Conservation (phyloP, 1,140 invertebrate species). For the Schmidtea mediterranea region DNA sequence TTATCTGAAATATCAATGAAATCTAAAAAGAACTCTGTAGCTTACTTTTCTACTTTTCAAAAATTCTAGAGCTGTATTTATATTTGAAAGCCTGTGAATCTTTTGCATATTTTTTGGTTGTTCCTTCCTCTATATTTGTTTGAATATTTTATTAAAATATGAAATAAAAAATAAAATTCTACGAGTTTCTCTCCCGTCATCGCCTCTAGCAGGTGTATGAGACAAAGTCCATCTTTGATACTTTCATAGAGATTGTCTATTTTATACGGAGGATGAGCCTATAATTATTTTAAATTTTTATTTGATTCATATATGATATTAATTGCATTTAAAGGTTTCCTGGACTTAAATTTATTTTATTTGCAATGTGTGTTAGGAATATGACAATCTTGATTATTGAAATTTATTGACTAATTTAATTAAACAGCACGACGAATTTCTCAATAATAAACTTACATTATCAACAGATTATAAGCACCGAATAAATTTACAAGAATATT, state of each 20-base stretch:
- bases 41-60: slow-evolving; percentile 45
- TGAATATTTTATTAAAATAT: background rate
- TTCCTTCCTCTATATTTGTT: slow-evolving; percentile 49
- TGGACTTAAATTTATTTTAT: too few species aligned
- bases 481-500: too few species aligned
- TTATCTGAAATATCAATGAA: slow-evolving; percentile 29
- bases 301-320: too few species aligned
- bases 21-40: too few species aligned
- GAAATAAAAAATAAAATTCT: too few species aligned
- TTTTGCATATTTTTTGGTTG: slow-evolving; percentile 59
- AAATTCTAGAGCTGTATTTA: slow-evolving; percentile 75
- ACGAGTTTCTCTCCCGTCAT: slow-evolving; percentile 56
- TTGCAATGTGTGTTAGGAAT: too few species aligned
- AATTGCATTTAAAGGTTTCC: too few species aligned
- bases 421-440: too few species aligned
- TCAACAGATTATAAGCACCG: too few species aligned
- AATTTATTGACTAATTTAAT: too few species aligned
- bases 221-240: slow-evolving; percentile 52
- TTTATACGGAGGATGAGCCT: slow-evolving; percentile 41
- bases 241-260: slow-evolving; percentile 56
- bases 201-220: slow-evolving; percentile 53
- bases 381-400: too few species aligned
- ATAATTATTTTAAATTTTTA: slow-evolving; percentile 10
- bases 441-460: too few species aligned
- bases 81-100: slow-evolving; percentile 83